Percentiles rank a stretch among this genome's conserved stretches.
Evolutionary conservation across 2,113 vertebrate species (phyloP).

Genomic region (Athene cunicularia): DNA sequence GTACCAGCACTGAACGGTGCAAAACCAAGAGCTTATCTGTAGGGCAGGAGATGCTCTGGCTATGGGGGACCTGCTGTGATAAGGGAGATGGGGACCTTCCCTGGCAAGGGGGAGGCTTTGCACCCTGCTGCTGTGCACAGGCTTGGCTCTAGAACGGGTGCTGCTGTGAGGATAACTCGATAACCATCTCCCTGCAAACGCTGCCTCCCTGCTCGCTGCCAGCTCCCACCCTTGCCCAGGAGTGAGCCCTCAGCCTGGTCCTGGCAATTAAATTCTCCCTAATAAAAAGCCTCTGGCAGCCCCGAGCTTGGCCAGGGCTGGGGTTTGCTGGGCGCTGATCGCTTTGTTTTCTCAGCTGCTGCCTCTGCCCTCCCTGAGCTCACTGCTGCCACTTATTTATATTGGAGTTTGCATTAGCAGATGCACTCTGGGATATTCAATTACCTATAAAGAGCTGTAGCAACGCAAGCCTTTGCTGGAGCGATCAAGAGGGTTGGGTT

Average conservation of each 20-base stretch:
- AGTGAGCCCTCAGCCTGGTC: neutral
- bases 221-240: neutral
- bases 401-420: constrained; percentile 3
- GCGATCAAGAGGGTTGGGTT: neutral
- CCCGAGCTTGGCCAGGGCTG: neutral
- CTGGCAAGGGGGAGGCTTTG: rapidly evolving
- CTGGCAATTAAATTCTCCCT: neutral
- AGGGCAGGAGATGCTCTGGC: neutral
- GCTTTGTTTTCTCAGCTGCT: constrained; percentile 56
- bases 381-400: neutral
- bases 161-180: neutral
- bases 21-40: neutral
- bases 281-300: neutral
- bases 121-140: rapidly evolving
- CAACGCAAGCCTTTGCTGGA: neutral
- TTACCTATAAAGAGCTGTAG: constrained; percentile 12
- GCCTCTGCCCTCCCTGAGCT: neutral
- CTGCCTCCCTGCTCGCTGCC: neutral
- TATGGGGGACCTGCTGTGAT: rapidly evolving
- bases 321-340: neutral
- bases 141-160: neutral
- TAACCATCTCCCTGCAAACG: neutral
- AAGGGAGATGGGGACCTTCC: neutral
- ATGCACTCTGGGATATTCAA: constrained; percentile 21
- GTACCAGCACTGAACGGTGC: rapidly evolving